Evolutionary conservation across 2,113 vertebrate genomes (phyloP), one percentile per base, ranked within the genome.

Genomic region (Sarotherodon lohbergeri): DNA sequence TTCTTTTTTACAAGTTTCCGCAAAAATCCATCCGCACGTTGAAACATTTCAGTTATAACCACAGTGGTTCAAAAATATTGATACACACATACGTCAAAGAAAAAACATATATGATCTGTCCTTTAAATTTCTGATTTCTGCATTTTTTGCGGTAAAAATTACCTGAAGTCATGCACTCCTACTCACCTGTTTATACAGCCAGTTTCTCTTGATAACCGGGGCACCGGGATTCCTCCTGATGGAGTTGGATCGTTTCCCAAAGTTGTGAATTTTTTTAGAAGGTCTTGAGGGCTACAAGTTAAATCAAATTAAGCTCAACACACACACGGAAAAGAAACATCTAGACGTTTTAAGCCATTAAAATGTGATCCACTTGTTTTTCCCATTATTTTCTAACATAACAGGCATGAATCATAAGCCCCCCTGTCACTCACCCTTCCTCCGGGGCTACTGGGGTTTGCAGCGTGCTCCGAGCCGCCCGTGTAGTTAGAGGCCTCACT

Each of bases 101-200:
- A 32, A 78, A 78, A 22, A 22, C 22, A 22, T 22, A 29, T 4
- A 63, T 27, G 13, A 80, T 57, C 79, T 7, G 11, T 50, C 57
- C 19, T 61, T 46, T 50, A 19, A 50, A 50, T 50, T 78, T 78
- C 71, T n/a, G 43, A 73, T 73, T 27, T 27, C 27, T 17, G 13
- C 22, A 50, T 78, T 50, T 78, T 50, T 27, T 78, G 71, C 16
- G 16, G 39, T 32, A 19, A 83, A 68, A 2, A 24, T 73, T 1
- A 32, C 10, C 68, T 59, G 11, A 63, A 11, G 46, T 50, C 9
- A 19, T 68, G 4, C 4, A 6, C 14, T 54, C 4, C 48, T 16
- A 16, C 86, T 87, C 96, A 99, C 99, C 98, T 99, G 98, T 92
- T 99, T 99, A 94, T 99, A 99, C 92, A 99, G 98, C 98, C 99